Conservation (phyloP, 2,888 invertebrate species). For the Pandemis corylana region DNA sequence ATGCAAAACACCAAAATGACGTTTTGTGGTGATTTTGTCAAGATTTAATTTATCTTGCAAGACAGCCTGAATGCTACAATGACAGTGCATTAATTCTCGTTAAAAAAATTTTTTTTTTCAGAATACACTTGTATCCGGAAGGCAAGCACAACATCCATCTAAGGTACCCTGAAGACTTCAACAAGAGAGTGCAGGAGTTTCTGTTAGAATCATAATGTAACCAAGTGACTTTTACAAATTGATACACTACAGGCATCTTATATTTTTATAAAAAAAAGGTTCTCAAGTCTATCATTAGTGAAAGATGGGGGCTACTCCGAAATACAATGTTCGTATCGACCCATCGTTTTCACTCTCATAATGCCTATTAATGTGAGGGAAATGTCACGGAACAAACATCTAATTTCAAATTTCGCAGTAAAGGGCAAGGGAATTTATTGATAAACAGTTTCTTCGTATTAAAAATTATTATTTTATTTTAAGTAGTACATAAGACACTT, state of each 20-base stretch:
- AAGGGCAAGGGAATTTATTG: background rate
- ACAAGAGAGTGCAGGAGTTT: conserved; percentile 87
- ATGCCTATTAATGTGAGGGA: background rate
- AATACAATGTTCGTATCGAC: no score
- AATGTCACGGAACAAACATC: no score
- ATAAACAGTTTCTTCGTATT: conserved; percentile 45
- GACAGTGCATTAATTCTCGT: background rate
- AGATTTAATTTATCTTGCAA: background rate
- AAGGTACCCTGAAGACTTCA: conserved; percentile 91
- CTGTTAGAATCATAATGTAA: background rate
- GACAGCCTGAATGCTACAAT: background rate
- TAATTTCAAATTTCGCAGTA: no score
- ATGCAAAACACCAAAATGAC: no score
- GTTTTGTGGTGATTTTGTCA: no score
- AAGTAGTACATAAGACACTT: conserved; percentile 42
- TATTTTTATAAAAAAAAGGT: background rate
- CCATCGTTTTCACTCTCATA: no score
- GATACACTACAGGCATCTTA: no score
- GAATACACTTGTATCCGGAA: conserved; percentile 89
- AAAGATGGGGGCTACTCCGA: background rate
- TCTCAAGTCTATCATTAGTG: background rate
- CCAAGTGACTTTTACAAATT: background rate
- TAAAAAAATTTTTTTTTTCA: conserved; percentile 67
- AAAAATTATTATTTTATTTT: conserved; percentile 44
- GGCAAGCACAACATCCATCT: conserved; percentile 96